Evolutionary conservation across 2,797 vertebrate genomes (phyloP), one percentile per base, ranked within the genome.

Genomic region (Heterohyrax brucei): DNA sequence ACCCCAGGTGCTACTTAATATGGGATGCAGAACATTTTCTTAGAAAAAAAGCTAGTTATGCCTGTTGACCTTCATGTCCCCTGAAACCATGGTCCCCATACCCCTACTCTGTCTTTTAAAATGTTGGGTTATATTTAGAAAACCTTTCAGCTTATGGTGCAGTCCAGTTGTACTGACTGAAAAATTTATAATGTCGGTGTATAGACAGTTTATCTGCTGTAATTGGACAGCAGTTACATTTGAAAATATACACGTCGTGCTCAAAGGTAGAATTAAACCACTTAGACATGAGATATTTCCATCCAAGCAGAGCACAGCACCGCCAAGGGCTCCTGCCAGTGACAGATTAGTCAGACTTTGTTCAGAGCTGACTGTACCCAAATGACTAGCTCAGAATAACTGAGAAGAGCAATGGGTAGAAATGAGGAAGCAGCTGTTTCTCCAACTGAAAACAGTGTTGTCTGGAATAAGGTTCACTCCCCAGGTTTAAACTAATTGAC

Each of bases 111-210:
- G 39, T 39, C 39, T 39, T 39, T 39, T 39, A 39, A 39, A 39
- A 39, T 39, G 39, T 39, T 39, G 39, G 39, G 39, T 39, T 39
- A 39, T 39, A 39, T 39, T 39, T 39, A 39, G 39, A 39, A 39
- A 39, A 39, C 39, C 39, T 39, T 39, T 39, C 39, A 39, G 39
- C 39, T 39, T 39, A 39, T 39, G 39, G 39, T 39, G 39, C 39
- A 39, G 39, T 39, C 39, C 39, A 39, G 39, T 39, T 39, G 39
- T 39, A 39, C 39, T 39, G 39, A 39, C 68, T 84, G 91, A 96
- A 81, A 53, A 88, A 87, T 48, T 94, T 96, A 89, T 95, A 93
- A 91, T 93, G 97, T 93, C 85, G 61, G 82, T 93, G 46, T 21
- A 91, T 56, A 22, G 62, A 44, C 83, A 78, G 87, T 80, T 13